Conservation (phyloP, 2,888 invertebrate species). For the Pelosia muscerda region DNA sequence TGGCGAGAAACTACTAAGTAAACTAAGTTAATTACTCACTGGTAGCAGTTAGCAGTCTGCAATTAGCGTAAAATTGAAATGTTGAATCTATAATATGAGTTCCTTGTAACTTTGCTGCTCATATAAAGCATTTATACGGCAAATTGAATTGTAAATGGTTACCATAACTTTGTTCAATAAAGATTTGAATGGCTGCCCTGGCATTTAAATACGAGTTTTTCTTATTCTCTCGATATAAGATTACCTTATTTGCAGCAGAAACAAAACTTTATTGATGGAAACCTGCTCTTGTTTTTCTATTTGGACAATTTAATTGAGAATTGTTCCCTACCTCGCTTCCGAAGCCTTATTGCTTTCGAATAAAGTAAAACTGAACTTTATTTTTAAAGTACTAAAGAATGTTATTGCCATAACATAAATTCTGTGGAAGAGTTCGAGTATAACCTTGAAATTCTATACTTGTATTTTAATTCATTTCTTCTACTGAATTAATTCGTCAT, state of each 20-base stretch:
- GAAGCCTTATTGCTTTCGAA: background rate
- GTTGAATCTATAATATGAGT: background rate
- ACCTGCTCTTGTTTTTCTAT: background rate
- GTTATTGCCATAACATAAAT: background rate
- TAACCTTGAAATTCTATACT: background rate
- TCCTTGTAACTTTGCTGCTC: background rate
- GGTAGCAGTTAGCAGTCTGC: background rate
- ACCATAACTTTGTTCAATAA: background rate
- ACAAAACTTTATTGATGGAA: background rate
- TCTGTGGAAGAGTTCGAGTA: background rate
- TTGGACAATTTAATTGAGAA: background rate
- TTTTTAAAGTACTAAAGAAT: background rate
- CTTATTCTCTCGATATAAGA: background rate
- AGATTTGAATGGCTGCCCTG: background rate
- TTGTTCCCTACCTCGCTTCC: background rate
- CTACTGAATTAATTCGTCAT: background rate
- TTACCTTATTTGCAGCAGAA: background rate
- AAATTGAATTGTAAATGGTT: background rate
- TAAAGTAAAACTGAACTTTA: background rate
- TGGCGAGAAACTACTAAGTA: background rate
- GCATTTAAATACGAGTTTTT: background rate
- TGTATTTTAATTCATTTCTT: background rate
- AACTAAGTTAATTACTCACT: fast-evolving
- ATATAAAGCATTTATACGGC: background rate
- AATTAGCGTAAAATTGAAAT: conserved; percentile 1